Percentiles rank a stretch among this genome's conserved stretches.
phyloP scores from a whole-genome alignment of 2,113 vertebrate species.

The Acrocephalus arundinaceus region DNA sequence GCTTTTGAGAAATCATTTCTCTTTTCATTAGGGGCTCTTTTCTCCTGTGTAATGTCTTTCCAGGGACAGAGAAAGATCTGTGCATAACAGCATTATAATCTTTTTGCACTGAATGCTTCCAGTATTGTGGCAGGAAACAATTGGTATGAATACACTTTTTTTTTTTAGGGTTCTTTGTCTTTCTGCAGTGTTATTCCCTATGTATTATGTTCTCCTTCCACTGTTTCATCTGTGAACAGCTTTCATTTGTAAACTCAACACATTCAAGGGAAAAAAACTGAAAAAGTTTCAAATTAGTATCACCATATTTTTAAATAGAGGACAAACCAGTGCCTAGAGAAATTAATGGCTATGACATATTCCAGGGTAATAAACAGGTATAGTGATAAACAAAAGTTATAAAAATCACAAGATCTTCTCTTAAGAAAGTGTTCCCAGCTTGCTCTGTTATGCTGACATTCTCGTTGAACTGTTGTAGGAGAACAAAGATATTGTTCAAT shows the following conservation, averaged over 20 bases:
- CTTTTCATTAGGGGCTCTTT: background rate
- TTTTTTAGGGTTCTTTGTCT: background rate
- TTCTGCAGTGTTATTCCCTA: background rate
- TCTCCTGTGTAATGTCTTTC: background rate
- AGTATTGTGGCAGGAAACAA: background rate
- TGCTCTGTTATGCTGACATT: constrained; percentile 56
- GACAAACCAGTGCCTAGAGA: background rate
- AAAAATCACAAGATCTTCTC: constrained; percentile 40
- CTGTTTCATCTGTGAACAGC: background rate
- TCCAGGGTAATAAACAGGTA: constrained; percentile 36
- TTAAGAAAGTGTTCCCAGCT: constrained; percentile 46
- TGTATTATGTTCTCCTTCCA: background rate
- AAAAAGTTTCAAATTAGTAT: background rate
- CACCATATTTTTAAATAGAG: background rate
- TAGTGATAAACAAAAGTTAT: background rate
- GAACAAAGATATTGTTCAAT: constrained; percentile 38
- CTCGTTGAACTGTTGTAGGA: constrained; percentile 28
- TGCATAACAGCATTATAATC: background rate
- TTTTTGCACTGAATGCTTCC: background rate
- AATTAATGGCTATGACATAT: background rate
- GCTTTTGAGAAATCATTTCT: constrained; percentile 6
- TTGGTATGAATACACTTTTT: background rate
- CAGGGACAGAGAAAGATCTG: background rate
- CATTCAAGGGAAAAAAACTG: background rate
- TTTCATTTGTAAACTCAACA: background rate